Base-by-base conservation (phyloP, 2,888 invertebrate genomes). In the Leucophora obtusa region DNA sequence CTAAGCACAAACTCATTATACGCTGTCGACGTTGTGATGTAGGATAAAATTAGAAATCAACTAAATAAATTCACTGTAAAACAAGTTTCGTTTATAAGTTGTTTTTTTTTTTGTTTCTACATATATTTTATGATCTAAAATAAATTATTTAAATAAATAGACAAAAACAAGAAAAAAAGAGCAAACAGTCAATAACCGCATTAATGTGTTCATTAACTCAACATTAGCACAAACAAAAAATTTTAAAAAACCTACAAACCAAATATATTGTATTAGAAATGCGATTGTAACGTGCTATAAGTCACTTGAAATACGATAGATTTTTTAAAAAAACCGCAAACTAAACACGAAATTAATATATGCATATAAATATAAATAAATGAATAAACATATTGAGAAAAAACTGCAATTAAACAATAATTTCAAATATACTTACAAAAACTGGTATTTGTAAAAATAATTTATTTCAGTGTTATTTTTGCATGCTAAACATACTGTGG, bases 251-350 rank as follows among this genome's bases (percentile, higher is more conserved):
- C 5, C 14, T 47, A 47, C 14, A 47, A 47, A 47, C n/a, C n/a
- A 47, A 47, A 47, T n/a, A 47, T 14, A 47, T 47, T 54, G 56
- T 66, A n/a, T 66, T 66, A 10, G 43, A 66, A 54, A 65, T 33
- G 24, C 63, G 51, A 63, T 21, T 66, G 53, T 54, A 56, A 66
- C 43, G 66, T 65, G 35, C 53, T 21, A 53, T 54, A 65, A 53
- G 53, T 66, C 54, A 66, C 18, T 33, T 66, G 66, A 66, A 54
- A 66, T 54, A 24, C 43, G 65, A 65, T 66, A 14, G 38, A 54
- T 54, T 54, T 54, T 35, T 17, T 43, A 5, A 56, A 43, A 43
- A 54, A 38, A 56, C 10, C 11, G 51, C 33, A 53, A 66, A 47
- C 14, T 47, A 47, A n/a, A 47, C n/a, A 47, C 43, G 6, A 47